Evolutionary conservation across 1,140 invertebrate species (phyloP), one percentile per base, ranked within the genome.

Genomic region (Drosophila melanogaster): DNA sequence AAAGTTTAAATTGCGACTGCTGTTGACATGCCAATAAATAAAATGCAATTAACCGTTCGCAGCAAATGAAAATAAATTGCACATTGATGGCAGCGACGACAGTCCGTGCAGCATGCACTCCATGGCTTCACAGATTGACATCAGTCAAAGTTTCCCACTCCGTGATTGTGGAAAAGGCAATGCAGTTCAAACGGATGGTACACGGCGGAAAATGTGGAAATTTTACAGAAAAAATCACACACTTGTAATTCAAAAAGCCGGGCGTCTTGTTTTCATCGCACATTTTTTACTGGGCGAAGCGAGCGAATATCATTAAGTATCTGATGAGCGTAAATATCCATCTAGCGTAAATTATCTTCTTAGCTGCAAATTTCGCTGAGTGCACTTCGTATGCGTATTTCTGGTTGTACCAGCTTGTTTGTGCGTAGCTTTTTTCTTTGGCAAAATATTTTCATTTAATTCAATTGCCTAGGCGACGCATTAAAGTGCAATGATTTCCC

Each of bases 21-120:
- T 66, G 83, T 87, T 86, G 83, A 86, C 83, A 89, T 62, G 79
- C 83, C 84, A 87, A 86, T 86, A 87, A 86, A 86, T 86, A 86
- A 86, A 86, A 83, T 83, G 83, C 83, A 86, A 87, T 87, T 87
- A 85, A 85, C 81, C 75, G 67, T 67, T 77, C 55, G 46, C 58
- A 59, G 59, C 78, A 85, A 85, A 87, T 85, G 78, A 85, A 85
- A 85, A 85, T 85, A 87, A 86, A 85, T 85, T 86, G 81, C 75
- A 87, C 78, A 78, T 86, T 81, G 81, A 85, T 83, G 81, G 59
- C 76, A 57, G 49, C 65, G 54, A 65, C 71, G 71, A 76, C 61
- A 73, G 47, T 62, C 43, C 43, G 51, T 49, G 14, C 55, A 53
- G 57, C 58, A 51, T 53, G 40, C 67, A 41, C 57, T 69, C 50